Evolutionary conservation across 2,888 invertebrate genomes (phyloP).

Genomic region (Temnothorax ravouxi): DNA sequence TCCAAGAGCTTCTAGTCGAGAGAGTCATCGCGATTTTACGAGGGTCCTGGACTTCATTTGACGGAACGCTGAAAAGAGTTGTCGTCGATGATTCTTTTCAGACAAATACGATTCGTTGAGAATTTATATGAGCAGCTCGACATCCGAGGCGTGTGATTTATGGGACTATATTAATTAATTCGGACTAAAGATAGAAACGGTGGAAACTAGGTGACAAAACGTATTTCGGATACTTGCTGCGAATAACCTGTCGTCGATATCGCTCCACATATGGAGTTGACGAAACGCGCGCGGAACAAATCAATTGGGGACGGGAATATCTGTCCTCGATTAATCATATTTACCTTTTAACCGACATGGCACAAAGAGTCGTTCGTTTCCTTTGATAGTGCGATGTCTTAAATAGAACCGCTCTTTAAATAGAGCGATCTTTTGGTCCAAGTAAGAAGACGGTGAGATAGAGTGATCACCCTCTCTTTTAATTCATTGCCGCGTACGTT

Average conservation of each 20-base stretch:
- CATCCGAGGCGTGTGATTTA: neutral
- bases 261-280: slow-evolving; percentile 29
- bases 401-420: slow-evolving; percentile 41
- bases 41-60: neutral
- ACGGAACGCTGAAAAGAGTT: neutral
- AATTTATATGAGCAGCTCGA: neutral
- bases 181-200: neutral
- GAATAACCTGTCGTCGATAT: slow-evolving; percentile 44
- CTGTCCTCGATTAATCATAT: slow-evolving; percentile 66
- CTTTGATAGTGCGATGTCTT: slow-evolving; percentile 37
- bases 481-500: neutral
- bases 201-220: slow-evolving; percentile 35
- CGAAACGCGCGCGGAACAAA: slow-evolving; percentile 32
- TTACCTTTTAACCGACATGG: slow-evolving; percentile 75
- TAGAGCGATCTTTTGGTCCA: slow-evolving; percentile 7
- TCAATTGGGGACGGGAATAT: slow-evolving; percentile 41
- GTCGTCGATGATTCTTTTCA: neutral
- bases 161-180: slow-evolving; percentile 35
- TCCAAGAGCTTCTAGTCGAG: neutral
- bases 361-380: slow-evolving; percentile 39
- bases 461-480: neutral
- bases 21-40: slow-evolving; percentile 1
- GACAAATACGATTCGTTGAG: neutral
- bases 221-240: slow-evolving; percentile 33
- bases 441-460: neutral